Evolutionary conservation across 2,888 invertebrate genomes (phyloP).

Genomic region (Leptinotarsa peninsularis): DNA sequence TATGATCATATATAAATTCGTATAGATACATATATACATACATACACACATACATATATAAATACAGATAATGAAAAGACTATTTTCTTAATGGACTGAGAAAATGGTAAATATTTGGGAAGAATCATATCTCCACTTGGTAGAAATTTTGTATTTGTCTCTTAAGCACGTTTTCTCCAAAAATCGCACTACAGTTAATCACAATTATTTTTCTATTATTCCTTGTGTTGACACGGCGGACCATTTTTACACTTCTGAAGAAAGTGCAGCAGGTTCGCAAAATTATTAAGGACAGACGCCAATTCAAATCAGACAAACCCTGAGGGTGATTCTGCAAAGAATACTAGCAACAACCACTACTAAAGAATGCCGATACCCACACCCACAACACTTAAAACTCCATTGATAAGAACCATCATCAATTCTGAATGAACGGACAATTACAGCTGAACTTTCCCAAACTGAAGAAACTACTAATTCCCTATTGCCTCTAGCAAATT

Average conservation of each 20-base stretch:
- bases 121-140: too few relatives aligned
- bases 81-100: too few relatives aligned
- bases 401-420: conserved; percentile 50
- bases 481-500: conserved; percentile 34
- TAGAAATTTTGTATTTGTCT: too few relatives aligned
- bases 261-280: background rate
- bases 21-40: too few relatives aligned
- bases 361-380: conserved; percentile 38
- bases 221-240: background rate
- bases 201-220: too few relatives aligned
- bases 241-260: background rate
- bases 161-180: too few relatives aligned
- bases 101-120: too few relatives aligned
- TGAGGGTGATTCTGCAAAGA: conserved; percentile 2
- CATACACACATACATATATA: too few relatives aligned
- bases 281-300: background rate
- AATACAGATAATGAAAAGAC: too few relatives aligned
- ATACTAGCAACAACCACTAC: conserved; percentile 26
- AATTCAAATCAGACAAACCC: background rate
- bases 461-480: conserved; percentile 46
- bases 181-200: too few relatives aligned
- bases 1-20: too few relatives aligned
- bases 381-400: conserved; percentile 51
- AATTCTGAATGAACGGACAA: conserved; percentile 47
- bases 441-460: conserved; percentile 41